phyloP scores from a whole-genome alignment of 2,888 invertebrate genomes.

The Cephus spinipes region DNA sequence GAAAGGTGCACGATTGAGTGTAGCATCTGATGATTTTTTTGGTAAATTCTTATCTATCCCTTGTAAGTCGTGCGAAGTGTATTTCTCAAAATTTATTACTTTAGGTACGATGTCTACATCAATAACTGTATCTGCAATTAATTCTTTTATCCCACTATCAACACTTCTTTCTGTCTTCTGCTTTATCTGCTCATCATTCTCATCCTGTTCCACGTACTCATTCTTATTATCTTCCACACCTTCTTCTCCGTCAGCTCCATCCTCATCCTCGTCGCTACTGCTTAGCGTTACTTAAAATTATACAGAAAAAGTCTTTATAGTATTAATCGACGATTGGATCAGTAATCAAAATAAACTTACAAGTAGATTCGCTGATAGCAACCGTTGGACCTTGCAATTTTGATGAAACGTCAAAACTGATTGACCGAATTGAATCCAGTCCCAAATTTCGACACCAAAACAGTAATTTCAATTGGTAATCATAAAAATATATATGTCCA shows the following conservation, averaged over 20 bases:
- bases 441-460: conserved; percentile 71
- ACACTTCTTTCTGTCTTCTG: neutral
- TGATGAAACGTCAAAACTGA: conserved; percentile 68
- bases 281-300: neutral
- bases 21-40: conserved; percentile 68
- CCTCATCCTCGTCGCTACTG: conserved; percentile 3
- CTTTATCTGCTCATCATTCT: neutral
- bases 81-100: neutral
- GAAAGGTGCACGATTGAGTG: conserved; percentile 67
- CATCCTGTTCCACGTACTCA: neutral
- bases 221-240: neutral
- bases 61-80: neutral
- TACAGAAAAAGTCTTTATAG: neutral
- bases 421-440: conserved; percentile 67
- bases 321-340: neutral
- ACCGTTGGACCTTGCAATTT: conserved; percentile 21
- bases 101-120: conserved; percentile 2
- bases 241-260: conserved; percentile 5
- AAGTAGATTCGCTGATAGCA: conserved; percentile 12
- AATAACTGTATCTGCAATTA: neutral
- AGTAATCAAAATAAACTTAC: neutral
- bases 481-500: conserved; percentile 73
- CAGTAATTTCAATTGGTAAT: conserved; percentile 70
- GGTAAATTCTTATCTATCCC: conserved; percentile 10
- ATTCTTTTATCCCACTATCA: neutral